These are phyloP conservation scores for Cavia aperea DNA, from an alignment of 2,113 vertebrate species.

Conservation along the genomic window DNA sequence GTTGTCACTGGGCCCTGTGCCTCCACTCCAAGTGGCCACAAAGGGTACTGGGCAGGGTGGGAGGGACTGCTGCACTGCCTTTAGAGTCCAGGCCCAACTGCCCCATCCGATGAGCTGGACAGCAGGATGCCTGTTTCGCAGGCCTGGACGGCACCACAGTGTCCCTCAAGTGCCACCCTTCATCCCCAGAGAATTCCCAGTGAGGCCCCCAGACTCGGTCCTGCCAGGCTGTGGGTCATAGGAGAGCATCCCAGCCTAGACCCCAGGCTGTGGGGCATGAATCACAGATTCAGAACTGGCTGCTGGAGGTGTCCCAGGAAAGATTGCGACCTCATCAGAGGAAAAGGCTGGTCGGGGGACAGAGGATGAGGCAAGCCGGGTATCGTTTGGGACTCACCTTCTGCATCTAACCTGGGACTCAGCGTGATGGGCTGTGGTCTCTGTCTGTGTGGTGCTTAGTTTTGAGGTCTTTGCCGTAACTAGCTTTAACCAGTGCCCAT, in stretches of 20 bases:
- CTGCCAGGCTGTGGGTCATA: background rate
- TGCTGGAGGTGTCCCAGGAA: accelerated
- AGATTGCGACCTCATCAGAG: background rate
- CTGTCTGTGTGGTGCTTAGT: background rate
- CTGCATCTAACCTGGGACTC: background rate
- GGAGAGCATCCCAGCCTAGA: background rate
- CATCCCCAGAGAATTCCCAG: background rate
- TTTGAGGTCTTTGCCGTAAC: background rate
- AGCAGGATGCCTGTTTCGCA: background rate
- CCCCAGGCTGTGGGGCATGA: background rate
- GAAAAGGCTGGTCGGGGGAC: too few species aligned
- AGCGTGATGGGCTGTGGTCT: background rate
- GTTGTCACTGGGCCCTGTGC: background rate
- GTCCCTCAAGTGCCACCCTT: background rate
- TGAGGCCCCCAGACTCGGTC: background rate
- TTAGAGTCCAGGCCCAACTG: background rate
- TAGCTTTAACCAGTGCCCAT: background rate
- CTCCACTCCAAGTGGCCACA: background rate
- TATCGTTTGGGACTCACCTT: background rate
- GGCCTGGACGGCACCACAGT: accelerated
- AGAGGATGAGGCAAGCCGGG: background rate
- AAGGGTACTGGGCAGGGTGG: background rate
- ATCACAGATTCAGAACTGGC: background rate
- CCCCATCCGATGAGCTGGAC: background rate
- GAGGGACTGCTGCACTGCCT: background rate